Evolutionary conservation across 1,140 invertebrate genomes (phyloP).

Genomic region (Psix sp.): DNA sequence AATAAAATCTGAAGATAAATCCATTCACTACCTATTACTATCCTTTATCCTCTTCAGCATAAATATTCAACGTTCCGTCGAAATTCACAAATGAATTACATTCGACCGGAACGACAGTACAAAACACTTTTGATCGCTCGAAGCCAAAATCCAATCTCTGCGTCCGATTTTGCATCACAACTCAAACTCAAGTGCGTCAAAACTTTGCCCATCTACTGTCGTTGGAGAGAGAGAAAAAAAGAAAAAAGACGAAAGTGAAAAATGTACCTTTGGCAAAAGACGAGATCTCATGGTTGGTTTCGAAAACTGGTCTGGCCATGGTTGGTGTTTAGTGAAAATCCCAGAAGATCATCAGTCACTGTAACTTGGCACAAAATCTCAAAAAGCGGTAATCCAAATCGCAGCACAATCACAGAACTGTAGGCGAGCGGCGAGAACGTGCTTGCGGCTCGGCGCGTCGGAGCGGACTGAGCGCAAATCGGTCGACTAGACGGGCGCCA

Average conservation of each 20-base stretch:
- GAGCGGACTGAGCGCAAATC: constrained; percentile 29
- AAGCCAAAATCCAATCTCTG: too few species aligned
- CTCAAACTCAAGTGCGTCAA: too few species aligned
- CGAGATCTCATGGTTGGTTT: constrained; percentile 64
- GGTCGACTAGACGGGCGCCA: constrained; percentile 43
- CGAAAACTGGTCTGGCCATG: constrained; percentile 68
- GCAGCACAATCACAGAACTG: background rate
- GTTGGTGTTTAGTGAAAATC: constrained; percentile 4
- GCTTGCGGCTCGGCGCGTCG: constrained; percentile 31
- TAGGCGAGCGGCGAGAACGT: background rate
- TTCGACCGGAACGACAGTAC: too few species aligned
- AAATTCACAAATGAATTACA: too few species aligned
- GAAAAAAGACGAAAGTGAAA: constrained; percentile 15
- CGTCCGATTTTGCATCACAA: too few species aligned
- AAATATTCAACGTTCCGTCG: too few species aligned
- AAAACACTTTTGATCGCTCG: too few species aligned
- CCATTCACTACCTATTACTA: too few species aligned
- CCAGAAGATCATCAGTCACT: too few species aligned
- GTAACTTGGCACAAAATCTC: constrained; percentile 1
- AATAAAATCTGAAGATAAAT: too few species aligned
- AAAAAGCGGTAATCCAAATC: background rate
- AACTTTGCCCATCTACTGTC: background rate
- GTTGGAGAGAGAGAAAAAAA: background rate
- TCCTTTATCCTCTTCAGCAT: too few species aligned
- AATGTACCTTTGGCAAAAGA: constrained; percentile 69